Conservation (phyloP, 2,888 invertebrate species). For the Seladonia tumulorum region DNA sequence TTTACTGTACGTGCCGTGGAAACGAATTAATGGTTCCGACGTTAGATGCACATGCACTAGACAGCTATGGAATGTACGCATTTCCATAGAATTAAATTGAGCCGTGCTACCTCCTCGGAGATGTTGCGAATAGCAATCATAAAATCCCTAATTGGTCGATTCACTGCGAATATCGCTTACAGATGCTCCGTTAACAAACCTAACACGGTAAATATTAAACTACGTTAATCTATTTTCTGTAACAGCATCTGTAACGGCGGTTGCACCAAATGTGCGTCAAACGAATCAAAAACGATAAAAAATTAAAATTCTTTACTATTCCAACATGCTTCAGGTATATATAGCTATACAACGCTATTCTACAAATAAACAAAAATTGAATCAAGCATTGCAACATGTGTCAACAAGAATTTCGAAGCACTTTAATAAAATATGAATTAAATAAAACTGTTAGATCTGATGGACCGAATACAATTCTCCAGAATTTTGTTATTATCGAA, state of each 20-base stretch:
- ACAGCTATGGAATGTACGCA: constrained; percentile 21
- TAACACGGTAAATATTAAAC: neutral
- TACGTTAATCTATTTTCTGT: neutral
- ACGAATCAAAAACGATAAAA: too few species aligned
- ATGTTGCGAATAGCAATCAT: neutral
- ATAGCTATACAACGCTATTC: neutral
- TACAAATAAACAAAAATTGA: neutral
- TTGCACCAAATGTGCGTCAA: too few species aligned
- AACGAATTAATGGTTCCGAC: constrained; percentile 57
- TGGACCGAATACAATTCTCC: neutral
- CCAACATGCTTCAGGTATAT: too few species aligned
- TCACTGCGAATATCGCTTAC: neutral
- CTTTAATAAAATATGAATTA: neutral
- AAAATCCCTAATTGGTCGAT: neutral
- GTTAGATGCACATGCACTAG: constrained; percentile 50
- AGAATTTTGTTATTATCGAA: neutral
- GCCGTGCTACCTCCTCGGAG: neutral
- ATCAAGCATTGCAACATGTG: too few species aligned
- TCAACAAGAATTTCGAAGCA: too few species aligned
- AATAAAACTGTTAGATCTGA: neutral
- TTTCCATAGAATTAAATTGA: constrained; percentile 11
- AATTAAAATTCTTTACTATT: neutral
- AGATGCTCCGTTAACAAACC: neutral
- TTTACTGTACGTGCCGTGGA: constrained; percentile 66
- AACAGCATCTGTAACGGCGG: neutral